Conservation (phyloP, 2,113 vertebrate genomes). For the Corydoras maculifer region DNA sequence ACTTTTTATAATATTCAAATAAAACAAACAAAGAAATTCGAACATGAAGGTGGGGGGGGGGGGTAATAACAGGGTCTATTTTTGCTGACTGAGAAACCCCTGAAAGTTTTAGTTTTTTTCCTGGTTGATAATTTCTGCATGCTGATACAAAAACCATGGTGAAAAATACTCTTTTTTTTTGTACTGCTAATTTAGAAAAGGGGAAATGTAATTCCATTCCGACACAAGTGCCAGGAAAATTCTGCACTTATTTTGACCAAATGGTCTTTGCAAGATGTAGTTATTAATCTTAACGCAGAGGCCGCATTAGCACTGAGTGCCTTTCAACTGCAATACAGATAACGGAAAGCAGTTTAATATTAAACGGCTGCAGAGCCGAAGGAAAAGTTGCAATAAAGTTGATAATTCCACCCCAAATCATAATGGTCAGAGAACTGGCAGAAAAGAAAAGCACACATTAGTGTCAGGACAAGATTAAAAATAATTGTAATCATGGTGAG, state of each 20-base stretch:
- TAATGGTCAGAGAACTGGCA: slow-evolving; percentile 4
- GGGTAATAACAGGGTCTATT: slow-evolving; percentile 24
- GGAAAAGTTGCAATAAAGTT: neutral
- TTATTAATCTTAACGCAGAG: slow-evolving; percentile 32
- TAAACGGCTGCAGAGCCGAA: slow-evolving; percentile 4
- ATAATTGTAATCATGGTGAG: slow-evolving; percentile 5
- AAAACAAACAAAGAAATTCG: too few species aligned
- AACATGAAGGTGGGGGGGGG: too few species aligned
- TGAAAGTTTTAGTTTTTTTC: slow-evolving; percentile 35
- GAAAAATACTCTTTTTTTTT: slow-evolving; percentile 34
- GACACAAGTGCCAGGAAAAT: slow-evolving; percentile 38
- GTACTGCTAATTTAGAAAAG: slow-evolving; percentile 42
- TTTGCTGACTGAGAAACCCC: slow-evolving; percentile 34
- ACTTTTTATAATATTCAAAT: too few species aligned
- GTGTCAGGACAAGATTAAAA: slow-evolving; percentile 11
- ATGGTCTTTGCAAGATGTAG: slow-evolving; percentile 33
- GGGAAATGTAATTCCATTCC: slow-evolving; percentile 40
- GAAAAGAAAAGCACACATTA: slow-evolving; percentile 1
- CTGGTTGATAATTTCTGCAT: slow-evolving; percentile 39
- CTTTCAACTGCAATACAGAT: slow-evolving; percentile 20
- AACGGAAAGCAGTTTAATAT: slow-evolving; percentile 14
- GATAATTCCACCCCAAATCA: slow-evolving; percentile 8
- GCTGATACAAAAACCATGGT: slow-evolving; percentile 44
- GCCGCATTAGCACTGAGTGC: slow-evolving; percentile 14
- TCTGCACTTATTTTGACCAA: slow-evolving; percentile 37